Conservation (phyloP, 2,888 invertebrate species). For the Hyposoter didymator region DNA sequence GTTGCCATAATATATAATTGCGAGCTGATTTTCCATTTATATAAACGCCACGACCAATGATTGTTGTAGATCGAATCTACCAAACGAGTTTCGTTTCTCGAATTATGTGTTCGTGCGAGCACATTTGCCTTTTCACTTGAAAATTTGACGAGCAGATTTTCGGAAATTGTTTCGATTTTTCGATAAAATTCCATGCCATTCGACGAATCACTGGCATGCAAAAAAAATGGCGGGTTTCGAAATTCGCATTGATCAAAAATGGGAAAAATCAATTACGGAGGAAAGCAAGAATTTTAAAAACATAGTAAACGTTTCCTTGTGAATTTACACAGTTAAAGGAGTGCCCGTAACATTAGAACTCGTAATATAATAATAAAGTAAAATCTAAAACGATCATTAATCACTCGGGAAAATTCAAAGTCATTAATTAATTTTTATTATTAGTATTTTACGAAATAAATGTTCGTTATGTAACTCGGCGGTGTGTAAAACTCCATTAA, state of each 20-base stretch:
- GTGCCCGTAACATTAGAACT: not conserved
- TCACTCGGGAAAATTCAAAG: not conserved
- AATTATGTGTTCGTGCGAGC: not conserved
- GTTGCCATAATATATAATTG: conserved; percentile 30
- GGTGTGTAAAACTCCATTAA: not conserved
- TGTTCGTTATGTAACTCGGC: not conserved
- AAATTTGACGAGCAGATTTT: not conserved
- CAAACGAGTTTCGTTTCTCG: conserved; percentile 22
- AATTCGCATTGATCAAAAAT: not conserved
- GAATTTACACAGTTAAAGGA: not conserved
- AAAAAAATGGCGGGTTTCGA: not conserved
- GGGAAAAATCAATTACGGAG: not conserved
- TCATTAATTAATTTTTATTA: not conserved
- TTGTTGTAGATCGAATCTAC: conserved; percentile 11
- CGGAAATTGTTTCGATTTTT: not conserved
- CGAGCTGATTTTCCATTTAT: conserved; percentile 18
- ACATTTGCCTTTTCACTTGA: not conserved
- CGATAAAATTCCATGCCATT: not conserved
- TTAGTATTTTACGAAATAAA: not conserved
- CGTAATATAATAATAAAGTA: not conserved
- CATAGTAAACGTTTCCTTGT: not conserved
- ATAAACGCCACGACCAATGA: not conserved
- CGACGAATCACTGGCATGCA: not conserved
- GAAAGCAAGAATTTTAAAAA: not conserved
- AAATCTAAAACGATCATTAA: not conserved